Evolutionary conservation across 1,140 invertebrate genomes (phyloP).

Genomic region (Apis cerana): DNA sequence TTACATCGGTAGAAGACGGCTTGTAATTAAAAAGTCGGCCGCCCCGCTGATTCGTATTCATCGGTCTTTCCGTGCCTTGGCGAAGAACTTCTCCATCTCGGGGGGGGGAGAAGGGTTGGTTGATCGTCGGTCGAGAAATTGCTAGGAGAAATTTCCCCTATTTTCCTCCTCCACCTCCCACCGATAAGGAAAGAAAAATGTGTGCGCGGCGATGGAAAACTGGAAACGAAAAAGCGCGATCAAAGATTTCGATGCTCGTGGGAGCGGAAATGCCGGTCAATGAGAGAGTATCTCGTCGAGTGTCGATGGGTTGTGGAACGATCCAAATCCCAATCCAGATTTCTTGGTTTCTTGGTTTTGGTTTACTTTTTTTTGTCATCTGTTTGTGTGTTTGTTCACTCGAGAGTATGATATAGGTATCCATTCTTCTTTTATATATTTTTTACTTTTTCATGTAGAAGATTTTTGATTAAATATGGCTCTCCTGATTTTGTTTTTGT

Average conservation of each 20-base stretch:
- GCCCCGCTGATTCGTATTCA: slow-evolving; percentile 58
- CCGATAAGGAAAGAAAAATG: neutral
- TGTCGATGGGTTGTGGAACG: neutral
- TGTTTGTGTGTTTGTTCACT: too few relatives aligned
- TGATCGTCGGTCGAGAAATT: slow-evolving; percentile 11
- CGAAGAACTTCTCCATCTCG: slow-evolving; percentile 36
- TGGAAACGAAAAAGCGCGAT: neutral
- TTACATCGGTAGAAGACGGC: slow-evolving; percentile 42
- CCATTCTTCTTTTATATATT: too few relatives aligned
- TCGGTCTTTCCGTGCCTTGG: slow-evolving; percentile 27
- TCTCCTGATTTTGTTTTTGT: too few relatives aligned
- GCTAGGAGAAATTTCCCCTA: neutral
- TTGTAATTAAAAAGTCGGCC: slow-evolving; percentile 51
- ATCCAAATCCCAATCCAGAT: neutral
- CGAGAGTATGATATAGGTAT: too few relatives aligned
- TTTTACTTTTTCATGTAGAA: too few relatives aligned
- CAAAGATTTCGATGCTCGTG: neutral
- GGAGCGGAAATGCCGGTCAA: neutral
- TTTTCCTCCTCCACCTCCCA: too few relatives aligned
- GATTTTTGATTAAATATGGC: too few relatives aligned
- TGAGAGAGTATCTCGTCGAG: neutral
- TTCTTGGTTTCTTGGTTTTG: too few relatives aligned
- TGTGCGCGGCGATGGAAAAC: neutral
- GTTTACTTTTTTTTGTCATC: neutral
- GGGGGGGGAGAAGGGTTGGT: too few relatives aligned